Evolutionary conservation across 2,888 invertebrate genomes (phyloP), one percentile per base, ranked within the genome.

Genomic region (Ethmia dodecea): DNA sequence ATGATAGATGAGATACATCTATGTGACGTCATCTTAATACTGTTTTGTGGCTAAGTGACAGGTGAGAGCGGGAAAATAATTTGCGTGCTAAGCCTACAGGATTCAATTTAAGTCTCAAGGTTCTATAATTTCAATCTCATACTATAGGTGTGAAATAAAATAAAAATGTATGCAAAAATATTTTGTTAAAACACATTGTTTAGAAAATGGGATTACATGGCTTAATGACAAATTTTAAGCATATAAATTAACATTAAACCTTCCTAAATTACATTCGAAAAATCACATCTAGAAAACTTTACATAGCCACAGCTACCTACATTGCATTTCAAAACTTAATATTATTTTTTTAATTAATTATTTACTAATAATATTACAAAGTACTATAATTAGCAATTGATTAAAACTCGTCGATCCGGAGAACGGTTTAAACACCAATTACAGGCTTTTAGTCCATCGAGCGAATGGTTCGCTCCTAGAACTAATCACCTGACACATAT

Each of bases 161-260:
- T 45, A 38, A 45, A 38, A 47, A 48, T 22, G 22, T n/a, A 56
- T 67, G 44, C 40, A 63, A 69, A 70, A 68, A 68, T 70, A 69
- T 65, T 71, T 64, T 67, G 68, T 65, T 66, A 69, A 60, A 68
- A 65, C 61, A 58, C 55, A 54, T 57, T 47, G 45, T 61, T 65
- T 65, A 59, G 55, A 68, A 68, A 72, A 61, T 46, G 50, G 60
- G 60, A 68, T 60, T 67, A 69, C 57, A 65, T 64, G 52, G 51
- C 64, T 69, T 64, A 70, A 44, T 52, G 43, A 60, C 55, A 55
- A 45, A 45, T 45, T 50, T 51, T 40, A 47, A 61, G 49, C 52
- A 55, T 53, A 62, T 56, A 55, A 56, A 60, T 49, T 48, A 54
- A 49, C 46, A 45, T 49, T 50, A 49, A 52, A 52, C 50, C 40